Percentiles rank a stretch among this genome's conserved stretches.
These are phyloP conservation scores for Vollenhovia emeryi DNA, from an alignment of 1,140 invertebrate genomes.

Conservation along the genomic window DNA sequence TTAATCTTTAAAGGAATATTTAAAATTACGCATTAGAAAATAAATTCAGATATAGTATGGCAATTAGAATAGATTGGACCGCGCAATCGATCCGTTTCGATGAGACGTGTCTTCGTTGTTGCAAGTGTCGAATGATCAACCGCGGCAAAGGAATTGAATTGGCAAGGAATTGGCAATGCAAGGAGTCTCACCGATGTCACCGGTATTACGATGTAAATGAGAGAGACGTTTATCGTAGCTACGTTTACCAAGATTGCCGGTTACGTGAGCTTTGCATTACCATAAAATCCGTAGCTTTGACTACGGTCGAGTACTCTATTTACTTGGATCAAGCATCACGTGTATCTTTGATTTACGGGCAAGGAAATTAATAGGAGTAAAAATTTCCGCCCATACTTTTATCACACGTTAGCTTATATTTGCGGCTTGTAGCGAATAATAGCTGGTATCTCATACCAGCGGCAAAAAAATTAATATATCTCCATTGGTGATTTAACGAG, in stretches of 20 bases:
- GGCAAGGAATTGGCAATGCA: conserved; percentile 22
- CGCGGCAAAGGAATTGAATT: conserved; percentile 35
- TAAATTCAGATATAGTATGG: neutral
- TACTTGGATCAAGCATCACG: neutral
- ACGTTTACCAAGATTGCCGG: conserved; percentile 34
- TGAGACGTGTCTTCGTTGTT: conserved; percentile 13
- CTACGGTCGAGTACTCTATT: neutral
- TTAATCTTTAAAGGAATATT: neutral
- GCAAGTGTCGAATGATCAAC: conserved; percentile 18
- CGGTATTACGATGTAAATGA: conserved; percentile 68
- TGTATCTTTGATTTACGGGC: neutral
- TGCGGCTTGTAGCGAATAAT: neutral
- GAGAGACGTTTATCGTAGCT: conserved; percentile 8
- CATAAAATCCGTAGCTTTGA: conserved; percentile 30
- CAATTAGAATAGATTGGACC: conserved; percentile 11
- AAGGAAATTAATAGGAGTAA: neutral
- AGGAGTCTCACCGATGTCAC: conserved; percentile 20
- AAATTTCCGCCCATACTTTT: neutral
- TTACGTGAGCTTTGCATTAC: conserved; percentile 35
- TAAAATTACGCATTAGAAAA: neutral
- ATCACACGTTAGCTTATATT: neutral
- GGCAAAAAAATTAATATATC: neutral
- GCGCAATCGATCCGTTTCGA: conserved; percentile 6
- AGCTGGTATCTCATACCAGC: neutral
- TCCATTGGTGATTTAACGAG: neutral